Evolutionary conservation across 2,797 vertebrate genomes (phyloP).

Genomic region (Malurus splendens): DNA sequence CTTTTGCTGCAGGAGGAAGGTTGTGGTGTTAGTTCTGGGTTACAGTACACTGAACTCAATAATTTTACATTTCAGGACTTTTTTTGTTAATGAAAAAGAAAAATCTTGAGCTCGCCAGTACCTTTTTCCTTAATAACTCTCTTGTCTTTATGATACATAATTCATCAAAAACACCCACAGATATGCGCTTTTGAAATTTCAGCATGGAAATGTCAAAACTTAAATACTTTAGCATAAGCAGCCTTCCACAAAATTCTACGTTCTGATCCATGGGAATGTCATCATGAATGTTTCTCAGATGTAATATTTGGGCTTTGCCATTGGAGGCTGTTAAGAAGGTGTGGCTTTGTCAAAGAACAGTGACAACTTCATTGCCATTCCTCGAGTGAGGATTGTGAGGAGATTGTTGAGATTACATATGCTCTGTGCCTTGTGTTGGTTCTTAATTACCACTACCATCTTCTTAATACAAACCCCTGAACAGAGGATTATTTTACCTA

Average conservation of each 20-base stretch:
- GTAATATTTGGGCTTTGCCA: background rate
- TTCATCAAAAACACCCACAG: background rate
- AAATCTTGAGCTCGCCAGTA: background rate
- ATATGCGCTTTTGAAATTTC: background rate
- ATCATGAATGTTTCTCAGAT: background rate
- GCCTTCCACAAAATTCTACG: background rate
- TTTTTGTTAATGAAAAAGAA: conserved; percentile 42
- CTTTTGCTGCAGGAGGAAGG: background rate
- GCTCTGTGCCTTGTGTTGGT: background rate
- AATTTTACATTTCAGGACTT: conserved; percentile 30
- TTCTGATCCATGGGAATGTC: background rate
- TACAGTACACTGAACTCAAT: conserved; percentile 19
- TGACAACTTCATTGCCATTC: background rate
- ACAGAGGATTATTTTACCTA: background rate
- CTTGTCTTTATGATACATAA: background rate
- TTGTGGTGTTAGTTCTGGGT: background rate
- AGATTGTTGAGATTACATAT: background rate
- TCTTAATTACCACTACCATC: background rate
- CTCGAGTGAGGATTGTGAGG: background rate
- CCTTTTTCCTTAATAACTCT: background rate
- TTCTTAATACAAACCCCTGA: background rate
- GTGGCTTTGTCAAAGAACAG: background rate
- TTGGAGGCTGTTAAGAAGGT: background rate
- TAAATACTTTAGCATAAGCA: background rate
- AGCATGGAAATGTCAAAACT: background rate